A percentile compares a stretch with the other conserved stretches of the same genome.
phyloP scores from a whole-genome alignment of 2,113 vertebrate species.

The Myxocyprinus asiaticus region DNA sequence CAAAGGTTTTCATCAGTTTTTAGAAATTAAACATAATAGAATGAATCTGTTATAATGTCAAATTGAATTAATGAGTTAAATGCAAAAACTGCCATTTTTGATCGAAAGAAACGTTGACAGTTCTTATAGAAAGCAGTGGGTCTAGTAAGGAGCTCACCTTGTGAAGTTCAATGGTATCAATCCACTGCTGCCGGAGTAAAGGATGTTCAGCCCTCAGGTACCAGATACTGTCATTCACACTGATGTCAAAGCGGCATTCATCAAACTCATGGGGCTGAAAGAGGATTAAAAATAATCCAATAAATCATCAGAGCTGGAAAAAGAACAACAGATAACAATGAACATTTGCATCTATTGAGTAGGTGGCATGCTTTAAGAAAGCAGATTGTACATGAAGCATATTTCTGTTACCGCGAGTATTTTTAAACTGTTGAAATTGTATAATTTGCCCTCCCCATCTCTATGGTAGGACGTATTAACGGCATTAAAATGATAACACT shows the following conservation, averaged over 20 bases:
- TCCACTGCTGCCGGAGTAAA: conserved; percentile 91
- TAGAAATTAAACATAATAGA: no score
- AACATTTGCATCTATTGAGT: conserved; percentile 15
- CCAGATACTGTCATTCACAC: conserved; percentile 81
- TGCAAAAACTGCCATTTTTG: no score
- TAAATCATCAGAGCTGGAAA: neutral
- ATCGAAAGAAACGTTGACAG: no score
- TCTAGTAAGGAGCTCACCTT: conserved; percentile 77
- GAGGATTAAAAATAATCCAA: neutral
- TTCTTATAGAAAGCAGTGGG: no score
- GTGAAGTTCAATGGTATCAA: conserved; percentile 93
- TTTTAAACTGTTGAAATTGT: no score
- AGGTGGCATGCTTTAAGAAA: neutral
- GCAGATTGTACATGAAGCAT: neutral
- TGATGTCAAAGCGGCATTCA: conserved; percentile 88
- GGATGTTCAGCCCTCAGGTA: conserved; percentile 94
- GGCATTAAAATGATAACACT: no score
- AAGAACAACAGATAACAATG: conserved; percentile 8
- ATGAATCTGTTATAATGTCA: no score
- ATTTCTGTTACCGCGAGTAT: neutral
- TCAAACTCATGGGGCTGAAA: conserved; percentile 96
- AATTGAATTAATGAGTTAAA: no score
- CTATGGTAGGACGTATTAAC: no score
- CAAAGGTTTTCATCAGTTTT: no score
- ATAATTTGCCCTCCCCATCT: no score